phyloP scores from a whole-genome alignment of 2,888 invertebrate species.

The Cinara cedri region DNA sequence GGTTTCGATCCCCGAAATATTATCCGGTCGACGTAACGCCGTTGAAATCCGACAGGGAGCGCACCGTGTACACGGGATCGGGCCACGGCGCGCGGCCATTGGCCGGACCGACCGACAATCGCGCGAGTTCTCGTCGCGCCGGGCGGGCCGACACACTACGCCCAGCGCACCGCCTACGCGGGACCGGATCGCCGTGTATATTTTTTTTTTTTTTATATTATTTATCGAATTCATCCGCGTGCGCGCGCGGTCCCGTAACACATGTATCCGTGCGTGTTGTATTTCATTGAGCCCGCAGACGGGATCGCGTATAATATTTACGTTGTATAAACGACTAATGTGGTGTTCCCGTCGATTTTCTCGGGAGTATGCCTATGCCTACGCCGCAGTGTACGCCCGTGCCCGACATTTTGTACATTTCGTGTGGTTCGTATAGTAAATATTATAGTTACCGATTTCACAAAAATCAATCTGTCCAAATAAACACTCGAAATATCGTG shows the following conservation, averaged over 20 bases:
- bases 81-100: not conserved
- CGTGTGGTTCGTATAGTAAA: too few species aligned
- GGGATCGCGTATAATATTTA: not conserved
- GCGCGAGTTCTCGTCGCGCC: not conserved
- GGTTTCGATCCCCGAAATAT: too few species aligned
- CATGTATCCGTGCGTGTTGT: not conserved
- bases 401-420: too few species aligned
- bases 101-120: not conserved
- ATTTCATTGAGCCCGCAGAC: not conserved
- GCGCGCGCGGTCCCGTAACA: not conserved
- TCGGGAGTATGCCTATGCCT: too few species aligned
- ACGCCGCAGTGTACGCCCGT: too few species aligned
- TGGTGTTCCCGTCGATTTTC: too few species aligned
- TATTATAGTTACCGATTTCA: too few species aligned
- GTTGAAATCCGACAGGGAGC: slow-evolving; percentile 10
- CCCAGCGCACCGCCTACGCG: slow-evolving; percentile 31
- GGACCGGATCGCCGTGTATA: not conserved
- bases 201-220: not conserved
- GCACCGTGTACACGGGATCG: slow-evolving; percentile 31
- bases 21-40: not conserved
- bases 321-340: not conserved
- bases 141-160: not conserved
- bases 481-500: too few species aligned
- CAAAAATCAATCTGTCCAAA: too few species aligned
- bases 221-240: too few species aligned